Evolutionary conservation across 1,140 invertebrate species (phyloP).

Genomic region (Lordiphosa collinella): DNA sequence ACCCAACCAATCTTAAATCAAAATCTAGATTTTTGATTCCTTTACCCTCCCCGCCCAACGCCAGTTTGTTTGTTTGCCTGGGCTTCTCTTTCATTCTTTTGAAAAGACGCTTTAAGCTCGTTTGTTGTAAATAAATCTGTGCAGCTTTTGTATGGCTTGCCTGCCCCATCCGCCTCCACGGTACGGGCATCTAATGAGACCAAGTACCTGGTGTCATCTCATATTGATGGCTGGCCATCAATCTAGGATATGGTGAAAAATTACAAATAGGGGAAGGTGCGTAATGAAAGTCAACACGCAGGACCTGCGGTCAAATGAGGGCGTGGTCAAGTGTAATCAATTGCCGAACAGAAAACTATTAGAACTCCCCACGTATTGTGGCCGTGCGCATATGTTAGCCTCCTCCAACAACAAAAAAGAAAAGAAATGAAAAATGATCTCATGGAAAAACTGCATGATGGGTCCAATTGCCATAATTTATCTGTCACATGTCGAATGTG

Average conservation of each 20-base stretch:
- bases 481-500: conserved; percentile 76
- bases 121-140: conserved; percentile 63
- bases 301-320: conserved; percentile 1
- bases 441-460: conserved; percentile 32
- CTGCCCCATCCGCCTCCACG: too few relatives aligned
- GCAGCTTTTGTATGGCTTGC: conserved; percentile 47
- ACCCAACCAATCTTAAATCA: conserved; percentile 59
- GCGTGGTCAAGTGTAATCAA: conserved; percentile 9
- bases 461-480: conserved; percentile 73
- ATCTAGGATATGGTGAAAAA: conserved; percentile 41
- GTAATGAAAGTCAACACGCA: conserved; percentile 59
- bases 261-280: conserved; percentile 25
- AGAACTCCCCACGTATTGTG: conserved; percentile 12
- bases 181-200: conserved; percentile 1
- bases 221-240: conserved; percentile 51
- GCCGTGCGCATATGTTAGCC: conserved; percentile 53
- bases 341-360: conserved; percentile 55
- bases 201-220: conserved; percentile 26
- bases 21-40: conserved; percentile 75
- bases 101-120: conserved; percentile 70
- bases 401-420: conserved; percentile 9
- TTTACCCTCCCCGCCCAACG: conserved; percentile 29
- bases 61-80: conserved; percentile 41
- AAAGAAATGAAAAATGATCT: conserved; percentile 71
- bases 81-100: conserved; percentile 50